Evolutionary conservation across 2,797 vertebrate species (phyloP).

Genomic region (Vultur gryphus): DNA sequence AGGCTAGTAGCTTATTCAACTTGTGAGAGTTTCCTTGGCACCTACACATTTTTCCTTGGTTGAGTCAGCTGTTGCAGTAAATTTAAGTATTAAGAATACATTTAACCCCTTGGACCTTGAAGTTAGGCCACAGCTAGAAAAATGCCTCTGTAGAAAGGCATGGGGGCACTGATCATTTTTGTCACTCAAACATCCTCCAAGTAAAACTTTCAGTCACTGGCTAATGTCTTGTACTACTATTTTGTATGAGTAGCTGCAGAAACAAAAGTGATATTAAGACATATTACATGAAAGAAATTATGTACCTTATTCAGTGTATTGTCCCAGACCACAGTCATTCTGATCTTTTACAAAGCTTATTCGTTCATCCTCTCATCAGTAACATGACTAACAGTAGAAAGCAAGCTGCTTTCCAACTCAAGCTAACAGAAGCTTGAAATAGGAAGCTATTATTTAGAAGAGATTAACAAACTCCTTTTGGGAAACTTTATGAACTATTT

Average conservation of each 20-base stretch:
- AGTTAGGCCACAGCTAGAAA: not conserved
- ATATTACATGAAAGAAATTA: not conserved
- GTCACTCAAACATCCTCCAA: not conserved
- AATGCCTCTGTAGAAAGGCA: not conserved
- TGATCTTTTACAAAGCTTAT: not conserved
- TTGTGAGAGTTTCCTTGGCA: not conserved
- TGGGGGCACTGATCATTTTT: not conserved
- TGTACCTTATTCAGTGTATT: not conserved
- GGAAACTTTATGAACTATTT: not conserved
- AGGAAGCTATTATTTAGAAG: not conserved
- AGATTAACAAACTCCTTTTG: not conserved
- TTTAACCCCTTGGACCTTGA: not conserved
- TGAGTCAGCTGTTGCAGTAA: constrained; percentile 3
- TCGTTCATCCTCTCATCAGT: not conserved
- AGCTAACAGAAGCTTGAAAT: not conserved
- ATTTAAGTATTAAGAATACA: not conserved
- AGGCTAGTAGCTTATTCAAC: not conserved
- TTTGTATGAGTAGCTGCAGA: not conserved
- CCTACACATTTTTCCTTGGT: not conserved
- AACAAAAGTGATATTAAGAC: not conserved
- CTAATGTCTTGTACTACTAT: not conserved
- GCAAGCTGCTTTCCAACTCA: not conserved
- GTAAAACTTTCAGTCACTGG: not conserved
- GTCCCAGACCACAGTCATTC: not conserved
- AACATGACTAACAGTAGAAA: not conserved